Base-by-base conservation (phyloP, 2,113 vertebrate species). In the Dromaius novaehollandiae region DNA sequence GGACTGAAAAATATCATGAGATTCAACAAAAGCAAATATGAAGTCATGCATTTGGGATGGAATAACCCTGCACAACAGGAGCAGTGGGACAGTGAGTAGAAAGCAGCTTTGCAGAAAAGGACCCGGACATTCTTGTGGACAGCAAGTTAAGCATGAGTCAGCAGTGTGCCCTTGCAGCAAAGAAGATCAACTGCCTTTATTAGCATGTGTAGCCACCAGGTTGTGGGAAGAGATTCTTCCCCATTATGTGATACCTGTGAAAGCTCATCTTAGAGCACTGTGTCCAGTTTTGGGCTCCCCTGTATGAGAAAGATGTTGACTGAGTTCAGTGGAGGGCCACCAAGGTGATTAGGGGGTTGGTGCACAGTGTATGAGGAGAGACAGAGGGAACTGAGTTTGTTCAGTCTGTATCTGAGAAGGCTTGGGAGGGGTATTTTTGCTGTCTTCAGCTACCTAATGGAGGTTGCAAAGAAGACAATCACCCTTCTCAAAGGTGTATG, bases 201-300 rank as follows among this genome's bases (percentile, higher is more conserved):
- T 66, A 50, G 34, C 14, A 3, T 38, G 12, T 40, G 34, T 58
- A 70, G 26, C 19, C 55, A 66, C 14, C 53, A 24, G 34, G 7
- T 53, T 82, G n/a, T 46, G 56, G 42, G 50, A 70, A 86, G 60
- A 56, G 13, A 1, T 36, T 58, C 34, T 53, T 70, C 28, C 28
- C 18, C 3, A 42, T 81, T 36, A 6, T 28, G 18, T 50, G 63
- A 30, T 53, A 42, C 6, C 21, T 84, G 34, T 82, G 51, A n/a
- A n/a, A 81, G 40, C 21, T 53, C 11, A 13, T 70, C 36, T 58
- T 0, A 0, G 28, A 14, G 4, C 48, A 6, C 7, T 9, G 10
- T 76, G 42, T 73, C 18, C 46, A 24, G 40, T 58, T 94, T 60
- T 68, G 71, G 30, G 58, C 32, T 77, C 32, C 26, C 3, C 4